Evolutionary conservation across 2,113 vertebrate species (phyloP), one percentile per base, ranked within the genome.

Genomic region (Sisor rabdophorus): DNA sequence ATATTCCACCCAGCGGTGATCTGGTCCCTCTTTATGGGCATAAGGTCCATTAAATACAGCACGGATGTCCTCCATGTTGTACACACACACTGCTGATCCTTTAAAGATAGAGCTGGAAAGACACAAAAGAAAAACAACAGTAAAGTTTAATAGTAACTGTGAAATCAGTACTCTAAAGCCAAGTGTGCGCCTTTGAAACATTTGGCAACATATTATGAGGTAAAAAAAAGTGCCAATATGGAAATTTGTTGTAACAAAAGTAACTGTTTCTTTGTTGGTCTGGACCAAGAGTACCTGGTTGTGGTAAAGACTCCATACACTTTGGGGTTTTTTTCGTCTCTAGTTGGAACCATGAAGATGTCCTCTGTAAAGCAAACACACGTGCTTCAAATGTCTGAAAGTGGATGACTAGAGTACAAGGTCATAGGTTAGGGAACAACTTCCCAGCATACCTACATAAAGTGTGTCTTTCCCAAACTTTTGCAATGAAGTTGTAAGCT

Each of bases 41-140:
- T 96, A 99, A 0, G 96, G 95, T 32, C 97, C 97, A 2, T 98
- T 98, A 84, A 99, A 99, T 53, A 88, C 95, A 0, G 94, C 95
- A 78, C 97, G 90, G 75, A 98, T 94, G 65, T 98, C 95, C 1
- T 95, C 93, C 96, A 98, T 98, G 85, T 91, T 96, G 83, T 98
- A 99, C 60, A 98, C 91, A 81, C 97, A 99, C 59, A 99, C 94
- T 0, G 97, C 97, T n/a, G 97, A 99, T 77, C 96, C 97, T 82
- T 94, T 95, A 91, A 99, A 99, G 81, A 99, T 93, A 1, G 96
- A 95, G 84, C 97, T 99, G 88, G 55, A 82, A 87, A 20, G 24
- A 53, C 28, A 71, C 30, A 67, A 4, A 75, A 71, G 30, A 70
- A 48, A 19, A 22, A 22, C 17, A 26, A 69, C 0, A 12, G 32